Percentiles rank a stretch among this genome's conserved stretches.
phyloP scores from a whole-genome alignment of 2,797 vertebrate genomes.

The Chelon auratus region DNA sequence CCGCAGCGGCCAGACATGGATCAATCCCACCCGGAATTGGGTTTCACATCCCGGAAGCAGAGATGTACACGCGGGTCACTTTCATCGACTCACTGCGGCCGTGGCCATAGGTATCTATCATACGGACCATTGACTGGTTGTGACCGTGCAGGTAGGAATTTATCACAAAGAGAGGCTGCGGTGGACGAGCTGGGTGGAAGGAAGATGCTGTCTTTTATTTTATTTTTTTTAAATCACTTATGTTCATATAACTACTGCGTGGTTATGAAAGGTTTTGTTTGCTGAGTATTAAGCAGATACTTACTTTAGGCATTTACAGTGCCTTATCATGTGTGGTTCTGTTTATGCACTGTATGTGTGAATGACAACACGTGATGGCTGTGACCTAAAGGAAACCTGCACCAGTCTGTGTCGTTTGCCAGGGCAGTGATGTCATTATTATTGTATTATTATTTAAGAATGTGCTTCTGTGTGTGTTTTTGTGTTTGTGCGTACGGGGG shows the following conservation, averaged over 20 bases:
- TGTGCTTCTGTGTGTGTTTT: slow-evolving; percentile 34
- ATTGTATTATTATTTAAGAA: slow-evolving; percentile 34
- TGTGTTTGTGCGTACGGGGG: slow-evolving; percentile 12
- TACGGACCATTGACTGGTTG: slow-evolving; percentile 66
- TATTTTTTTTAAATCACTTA: slow-evolving; percentile 36
- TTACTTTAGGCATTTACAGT: neutral
- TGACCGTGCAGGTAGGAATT: slow-evolving; percentile 69
- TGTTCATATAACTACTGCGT: slow-evolving; percentile 26
- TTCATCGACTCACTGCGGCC: slow-evolving; percentile 72
- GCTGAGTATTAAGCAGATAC: neutral
- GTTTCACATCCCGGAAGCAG: slow-evolving; percentile 82
- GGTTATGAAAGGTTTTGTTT: neutral
- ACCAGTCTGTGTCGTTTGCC: slow-evolving; percentile 20
- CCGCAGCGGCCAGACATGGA: slow-evolving; percentile 74
- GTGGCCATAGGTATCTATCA: slow-evolving; percentile 68
- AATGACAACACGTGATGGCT: neutral
- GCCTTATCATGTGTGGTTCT: neutral
- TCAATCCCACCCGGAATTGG: slow-evolving; percentile 81
- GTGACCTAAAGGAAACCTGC: slow-evolving; percentile 4
- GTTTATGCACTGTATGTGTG: neutral
- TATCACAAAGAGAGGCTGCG: slow-evolving; percentile 52
- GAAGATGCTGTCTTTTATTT: slow-evolving; percentile 6
- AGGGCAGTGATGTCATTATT: slow-evolving; percentile 15
- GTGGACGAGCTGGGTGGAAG: slow-evolving; percentile 54
- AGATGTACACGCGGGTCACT: slow-evolving; percentile 77